Conservation (phyloP, 2,113 vertebrate species). For the Phylloscopus trochiloides region DNA sequence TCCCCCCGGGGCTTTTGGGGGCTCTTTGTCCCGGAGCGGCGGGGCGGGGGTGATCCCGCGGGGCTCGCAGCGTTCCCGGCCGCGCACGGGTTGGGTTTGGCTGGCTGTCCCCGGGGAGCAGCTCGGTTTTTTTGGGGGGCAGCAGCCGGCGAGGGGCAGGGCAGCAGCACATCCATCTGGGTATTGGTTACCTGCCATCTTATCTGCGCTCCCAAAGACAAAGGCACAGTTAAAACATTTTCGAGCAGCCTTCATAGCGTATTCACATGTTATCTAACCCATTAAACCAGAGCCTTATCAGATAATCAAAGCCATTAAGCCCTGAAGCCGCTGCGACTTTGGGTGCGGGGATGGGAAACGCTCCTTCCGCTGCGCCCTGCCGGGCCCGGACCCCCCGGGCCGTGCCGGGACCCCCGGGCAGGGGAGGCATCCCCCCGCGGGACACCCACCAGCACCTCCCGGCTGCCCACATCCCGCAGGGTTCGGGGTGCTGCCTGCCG, state of each 20-base stretch:
- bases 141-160: neutral
- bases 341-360: constrained; percentile 64
- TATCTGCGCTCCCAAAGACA: constrained; percentile 75
- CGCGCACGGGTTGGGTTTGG: accelerated
- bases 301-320: constrained; percentile 77
- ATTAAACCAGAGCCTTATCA: constrained; percentile 77
- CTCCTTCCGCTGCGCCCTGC: neutral
- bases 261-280: constrained; percentile 78
- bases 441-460: neutral
- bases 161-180: neutral
- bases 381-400: neutral
- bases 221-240: constrained; percentile 73
- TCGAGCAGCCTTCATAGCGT: constrained; percentile 68
- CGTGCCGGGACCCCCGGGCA: accelerated
- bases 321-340: constrained; percentile 55
- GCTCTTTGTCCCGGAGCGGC: neutral
- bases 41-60: no score
- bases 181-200: constrained; percentile 76
- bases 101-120: accelerated
- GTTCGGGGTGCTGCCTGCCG: neutral
- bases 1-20: neutral
- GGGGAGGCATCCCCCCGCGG: neutral
- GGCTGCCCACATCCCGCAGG: accelerated
- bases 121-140: neutral
- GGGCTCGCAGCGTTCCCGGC: neutral